Conservation (phyloP, 2,797 vertebrate species). For the Coluber constrictor region DNA sequence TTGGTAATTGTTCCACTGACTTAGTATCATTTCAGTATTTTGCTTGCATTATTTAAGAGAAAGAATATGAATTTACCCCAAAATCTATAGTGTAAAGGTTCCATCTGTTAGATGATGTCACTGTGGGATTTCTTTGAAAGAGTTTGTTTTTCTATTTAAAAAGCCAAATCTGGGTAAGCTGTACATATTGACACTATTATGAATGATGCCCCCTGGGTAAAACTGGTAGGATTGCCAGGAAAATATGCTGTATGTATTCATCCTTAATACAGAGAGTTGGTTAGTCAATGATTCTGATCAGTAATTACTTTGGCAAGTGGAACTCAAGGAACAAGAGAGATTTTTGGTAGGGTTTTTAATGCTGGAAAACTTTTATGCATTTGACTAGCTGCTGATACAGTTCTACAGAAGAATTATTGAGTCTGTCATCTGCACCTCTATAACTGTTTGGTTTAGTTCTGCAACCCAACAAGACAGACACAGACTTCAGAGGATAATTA, state of each 20-base stretch:
- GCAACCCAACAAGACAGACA: too few species aligned
- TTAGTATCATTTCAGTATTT: conserved; percentile 51
- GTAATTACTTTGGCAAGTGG: background rate
- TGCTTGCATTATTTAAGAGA: conserved; percentile 25
- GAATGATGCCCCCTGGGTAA: background rate
- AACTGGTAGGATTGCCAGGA: background rate
- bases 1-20: background rate
- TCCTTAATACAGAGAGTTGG: background rate
- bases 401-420: too few species aligned
- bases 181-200: background rate
- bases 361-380: background rate
- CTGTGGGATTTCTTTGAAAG: conserved; percentile 55
- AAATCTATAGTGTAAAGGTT: conserved; percentile 48
- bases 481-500: too few species aligned
- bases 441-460: too few species aligned
- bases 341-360: background rate
- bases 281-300: background rate
- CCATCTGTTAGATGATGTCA: conserved; percentile 57
- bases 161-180: background rate
- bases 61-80: conserved; percentile 28
- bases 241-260: background rate
- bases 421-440: too few species aligned
- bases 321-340: background rate
- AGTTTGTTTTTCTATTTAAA: background rate
- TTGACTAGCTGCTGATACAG: background rate